Evolutionary conservation across 1,140 invertebrate genomes (phyloP), one percentile per base, ranked within the genome.

Genomic region (Sycobia sp.): DNA sequence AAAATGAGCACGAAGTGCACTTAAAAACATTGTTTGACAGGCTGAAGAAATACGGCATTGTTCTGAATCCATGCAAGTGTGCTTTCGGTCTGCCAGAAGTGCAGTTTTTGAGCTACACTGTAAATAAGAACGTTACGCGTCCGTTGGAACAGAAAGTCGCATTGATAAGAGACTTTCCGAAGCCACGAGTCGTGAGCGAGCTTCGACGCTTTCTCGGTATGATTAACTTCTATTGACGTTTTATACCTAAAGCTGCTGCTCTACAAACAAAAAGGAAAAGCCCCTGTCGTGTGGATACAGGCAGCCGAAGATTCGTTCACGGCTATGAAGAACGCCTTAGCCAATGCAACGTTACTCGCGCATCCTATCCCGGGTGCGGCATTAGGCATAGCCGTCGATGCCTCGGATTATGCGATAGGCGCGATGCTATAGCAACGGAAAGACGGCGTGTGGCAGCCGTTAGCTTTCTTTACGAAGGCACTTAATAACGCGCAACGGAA

Each of bases 221-320:
- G 5, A 14, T 9, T 4, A 43, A 5, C 11, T 43, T 43, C 14
- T 43, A 43, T 43, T 3, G n/a, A 4, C n/a, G 8, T 11, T 49
- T 41, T 7, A 27, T 50, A 1, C 13, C 18, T 1, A 16, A 41
- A 23, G 36, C 46, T n/a, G 58, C 58, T 41, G 27, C 41, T 7
- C 10, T 20, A 13, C 58, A 50, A 27, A 7, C 66, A 69, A 27
- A 66, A 71, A 9, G 65, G 71, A 27, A 69, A 53, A 49, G 59
- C 47, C 8, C 18, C 50, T 10, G 58, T 69, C 20, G 4, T 1
- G 7, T 73, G 62, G 67, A 67, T 39, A 0, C 32, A 18, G 0
- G 59, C 68, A 20, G 14, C 58, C 1, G 55, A 63, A 11, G 23
- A 60, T 54, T 68, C 72, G n/a, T 73, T 76, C 16, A n/a, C 27